Evolutionary conservation across 2,888 invertebrate species (phyloP).

Genomic region (Cenopis cana): DNA sequence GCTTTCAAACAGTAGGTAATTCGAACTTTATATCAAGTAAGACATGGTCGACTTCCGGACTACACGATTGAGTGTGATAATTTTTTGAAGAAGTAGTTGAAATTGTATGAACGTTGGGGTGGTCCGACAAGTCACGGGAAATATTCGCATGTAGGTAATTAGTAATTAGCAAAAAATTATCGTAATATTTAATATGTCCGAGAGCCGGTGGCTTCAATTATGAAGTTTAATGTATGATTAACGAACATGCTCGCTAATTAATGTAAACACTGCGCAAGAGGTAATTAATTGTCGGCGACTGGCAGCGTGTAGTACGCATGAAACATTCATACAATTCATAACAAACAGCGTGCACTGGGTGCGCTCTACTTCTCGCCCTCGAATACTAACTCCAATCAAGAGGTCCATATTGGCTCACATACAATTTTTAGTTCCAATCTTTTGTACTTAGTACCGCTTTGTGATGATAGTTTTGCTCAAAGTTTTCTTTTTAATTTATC

Average conservation of each 20-base stretch:
- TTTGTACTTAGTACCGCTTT: too few relatives aligned
- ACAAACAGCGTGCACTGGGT: conserved; percentile 54
- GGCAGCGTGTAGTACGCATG: conserved; percentile 68
- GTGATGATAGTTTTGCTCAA: too few relatives aligned
- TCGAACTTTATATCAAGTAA: conserved; percentile 51
- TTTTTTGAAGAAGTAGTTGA: conserved; percentile 1
- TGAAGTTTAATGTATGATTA: conserved; percentile 72
- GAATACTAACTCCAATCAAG: neutral
- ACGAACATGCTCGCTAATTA: conserved; percentile 74
- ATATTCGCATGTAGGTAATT: conserved; percentile 38
- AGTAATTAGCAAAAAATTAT: conserved; percentile 32
- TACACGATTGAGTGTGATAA: neutral
- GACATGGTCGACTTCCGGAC: conserved; percentile 41
- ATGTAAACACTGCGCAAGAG: conserved; percentile 78
- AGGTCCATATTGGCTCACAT: too few relatives aligned
- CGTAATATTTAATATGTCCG: conserved; percentile 60
- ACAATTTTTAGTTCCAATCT: too few relatives aligned
- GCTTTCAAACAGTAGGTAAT: neutral
- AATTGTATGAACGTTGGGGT: conserved; percentile 40
- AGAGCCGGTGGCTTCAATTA: conserved; percentile 56
- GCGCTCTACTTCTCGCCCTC: conserved; percentile 1
- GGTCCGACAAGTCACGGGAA: conserved; percentile 22
- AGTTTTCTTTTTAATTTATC: too few relatives aligned
- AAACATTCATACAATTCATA: conserved; percentile 84
- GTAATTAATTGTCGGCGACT: conserved; percentile 80